Conservation (phyloP, 2,888 invertebrate species). For the Ectropis crepuscularia region DNA sequence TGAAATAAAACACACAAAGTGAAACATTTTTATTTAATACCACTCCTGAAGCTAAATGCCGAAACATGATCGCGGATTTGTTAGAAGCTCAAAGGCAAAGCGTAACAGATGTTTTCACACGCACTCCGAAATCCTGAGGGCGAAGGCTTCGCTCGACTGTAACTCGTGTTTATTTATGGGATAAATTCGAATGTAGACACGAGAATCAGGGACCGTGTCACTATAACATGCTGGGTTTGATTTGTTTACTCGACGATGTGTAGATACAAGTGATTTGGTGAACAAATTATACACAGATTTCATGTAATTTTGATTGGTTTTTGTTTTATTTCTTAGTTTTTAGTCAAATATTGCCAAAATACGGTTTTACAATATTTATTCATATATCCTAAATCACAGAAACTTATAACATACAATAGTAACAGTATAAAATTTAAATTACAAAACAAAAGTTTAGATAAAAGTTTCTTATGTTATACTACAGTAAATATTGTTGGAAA, state of each 20-base stretch:
- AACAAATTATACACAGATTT: too few relatives aligned
- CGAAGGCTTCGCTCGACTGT: constrained; percentile 67
- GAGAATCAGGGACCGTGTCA: constrained; percentile 41
- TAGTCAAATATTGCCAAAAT: too few relatives aligned
- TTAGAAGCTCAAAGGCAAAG: constrained; percentile 64
- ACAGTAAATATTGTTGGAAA: too few relatives aligned
- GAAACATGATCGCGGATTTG: constrained; percentile 65
- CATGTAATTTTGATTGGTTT: too few relatives aligned
- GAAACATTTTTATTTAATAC: constrained; percentile 31
- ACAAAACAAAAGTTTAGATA: too few relatives aligned
- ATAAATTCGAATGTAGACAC: constrained; percentile 78
- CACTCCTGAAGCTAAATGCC: constrained; percentile 45
- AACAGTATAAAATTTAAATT: too few relatives aligned
- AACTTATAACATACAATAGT: too few relatives aligned
- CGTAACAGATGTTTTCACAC: constrained; percentile 82
- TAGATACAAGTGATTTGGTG: too few relatives aligned
- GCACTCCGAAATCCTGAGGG: constrained; percentile 73
- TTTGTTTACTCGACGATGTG: constrained; percentile 14
- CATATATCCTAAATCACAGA: too few relatives aligned
- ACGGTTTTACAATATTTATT: too few relatives aligned
- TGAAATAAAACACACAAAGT: constrained; percentile 15
- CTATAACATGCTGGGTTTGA: constrained; percentile 27
- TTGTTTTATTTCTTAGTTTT: too few relatives aligned
- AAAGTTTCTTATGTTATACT: too few relatives aligned
- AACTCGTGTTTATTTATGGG: constrained; percentile 81